A percentile compares a stretch with the other conserved stretches of the same genome.
These are phyloP conservation scores for Amia ocellicauda DNA, from an alignment of 2,113 vertebrate species.

Conservation along the genomic window DNA sequence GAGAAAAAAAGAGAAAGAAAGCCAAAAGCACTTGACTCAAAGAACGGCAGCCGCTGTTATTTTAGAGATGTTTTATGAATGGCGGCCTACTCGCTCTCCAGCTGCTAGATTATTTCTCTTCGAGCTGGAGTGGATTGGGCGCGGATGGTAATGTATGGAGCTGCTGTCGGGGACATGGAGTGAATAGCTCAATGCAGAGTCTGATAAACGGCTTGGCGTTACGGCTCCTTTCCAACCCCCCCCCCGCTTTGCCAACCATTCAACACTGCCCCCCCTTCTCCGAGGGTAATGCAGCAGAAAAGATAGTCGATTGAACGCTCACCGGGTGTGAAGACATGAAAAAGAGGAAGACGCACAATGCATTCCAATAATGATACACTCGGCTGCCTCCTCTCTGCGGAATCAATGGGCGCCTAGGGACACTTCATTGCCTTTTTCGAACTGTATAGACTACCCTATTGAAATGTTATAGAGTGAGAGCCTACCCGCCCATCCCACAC, in stretches of 20 bases:
- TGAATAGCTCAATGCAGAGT: not conserved
- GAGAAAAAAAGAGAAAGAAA: too few relatives aligned
- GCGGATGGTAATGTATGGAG: not conserved
- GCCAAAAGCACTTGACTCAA: too few relatives aligned
- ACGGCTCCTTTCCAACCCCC: not conserved
- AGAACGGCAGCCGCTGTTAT: not conserved
- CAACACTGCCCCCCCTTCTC: constrained; percentile 13
- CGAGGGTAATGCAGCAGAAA: constrained; percentile 32
- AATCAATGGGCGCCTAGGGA: constrained; percentile 48
- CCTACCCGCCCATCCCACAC: not conserved
- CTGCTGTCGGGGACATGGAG: not conserved
- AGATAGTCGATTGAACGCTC: constrained; percentile 31
- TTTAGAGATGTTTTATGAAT: constrained; percentile 9
- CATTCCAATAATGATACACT: constrained; percentile 49
- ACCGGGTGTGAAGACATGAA: constrained; percentile 33
- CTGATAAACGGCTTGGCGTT: not conserved
- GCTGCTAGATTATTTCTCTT: constrained; percentile 6
- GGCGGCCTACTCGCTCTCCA: not conserved
- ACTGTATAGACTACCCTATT: constrained; percentile 14
- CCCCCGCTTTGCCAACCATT: constrained; percentile 1
- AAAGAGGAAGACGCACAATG: constrained; percentile 27
- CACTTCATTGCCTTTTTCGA: constrained; percentile 20
- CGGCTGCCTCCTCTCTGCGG: constrained; percentile 36
- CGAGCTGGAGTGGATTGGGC: not conserved
- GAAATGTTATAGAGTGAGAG: constrained; percentile 21